A percentile compares a stretch with the other conserved stretches of the same genome.
These are phyloP conservation scores for Circaetus cinerascens DNA, from an alignment of 2,113 vertebrate species.

Conservation along the genomic window DNA sequence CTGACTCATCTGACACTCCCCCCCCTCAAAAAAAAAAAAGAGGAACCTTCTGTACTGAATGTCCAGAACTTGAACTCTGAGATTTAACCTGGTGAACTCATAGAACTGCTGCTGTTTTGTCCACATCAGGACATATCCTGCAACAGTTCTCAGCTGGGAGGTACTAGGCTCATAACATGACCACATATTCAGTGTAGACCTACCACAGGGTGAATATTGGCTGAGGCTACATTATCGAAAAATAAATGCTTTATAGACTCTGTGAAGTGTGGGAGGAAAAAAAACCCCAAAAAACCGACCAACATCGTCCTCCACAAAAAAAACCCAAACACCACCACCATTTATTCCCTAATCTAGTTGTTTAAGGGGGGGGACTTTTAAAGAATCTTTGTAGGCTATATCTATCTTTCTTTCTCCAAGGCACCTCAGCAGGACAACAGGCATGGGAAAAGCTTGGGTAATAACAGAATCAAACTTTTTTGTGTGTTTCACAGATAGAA, in stretches of 20 bases:
- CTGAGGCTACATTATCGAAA: neutral
- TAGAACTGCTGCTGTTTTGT: neutral
- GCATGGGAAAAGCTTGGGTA: neutral
- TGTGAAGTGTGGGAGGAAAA: neutral
- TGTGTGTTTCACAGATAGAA: neutral
- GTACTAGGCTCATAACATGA: neutral
- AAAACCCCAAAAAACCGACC: accelerated
- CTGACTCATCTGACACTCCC: neutral
- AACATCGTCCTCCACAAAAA: neutral
- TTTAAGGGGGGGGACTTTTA: neutral
- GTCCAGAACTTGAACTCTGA: neutral
- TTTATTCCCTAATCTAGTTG: neutral
- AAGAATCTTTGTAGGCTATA: neutral
- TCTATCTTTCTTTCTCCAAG: neutral
- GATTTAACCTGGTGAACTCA: neutral
- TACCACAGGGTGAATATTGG: neutral
- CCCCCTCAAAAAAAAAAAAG: neutral
- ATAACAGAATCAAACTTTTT: neutral
- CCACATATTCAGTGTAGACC: neutral
- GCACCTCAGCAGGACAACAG: neutral
- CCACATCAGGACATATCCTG: neutral
- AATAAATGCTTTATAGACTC: neutral
- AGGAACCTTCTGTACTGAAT: neutral
- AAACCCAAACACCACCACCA: neutral
- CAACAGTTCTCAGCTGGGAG: neutral